These are phyloP conservation scores for Psittacula cyanocephala DNA, from an alignment of 2,113 vertebrate genomes.

Conservation along the genomic window DNA sequence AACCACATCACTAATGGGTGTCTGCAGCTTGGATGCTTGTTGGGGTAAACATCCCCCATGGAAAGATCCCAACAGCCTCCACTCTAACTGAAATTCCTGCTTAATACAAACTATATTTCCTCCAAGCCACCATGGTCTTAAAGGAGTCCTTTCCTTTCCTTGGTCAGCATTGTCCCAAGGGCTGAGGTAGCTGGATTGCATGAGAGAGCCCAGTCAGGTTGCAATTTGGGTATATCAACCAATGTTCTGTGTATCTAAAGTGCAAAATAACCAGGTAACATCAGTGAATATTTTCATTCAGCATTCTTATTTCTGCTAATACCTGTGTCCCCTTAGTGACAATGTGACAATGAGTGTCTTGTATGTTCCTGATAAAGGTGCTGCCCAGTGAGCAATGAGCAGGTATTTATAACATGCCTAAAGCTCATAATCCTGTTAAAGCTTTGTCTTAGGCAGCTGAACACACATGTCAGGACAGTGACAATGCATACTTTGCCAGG, in stretches of 20 bases:
- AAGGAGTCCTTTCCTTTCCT: neutral
- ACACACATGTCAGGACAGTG: neutral
- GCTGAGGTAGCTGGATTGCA: rapidly evolving
- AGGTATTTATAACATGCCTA: slow-evolving; percentile 16
- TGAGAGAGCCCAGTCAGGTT: neutral
- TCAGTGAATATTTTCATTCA: neutral
- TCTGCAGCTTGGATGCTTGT: rapidly evolving
- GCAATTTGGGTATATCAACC: neutral
- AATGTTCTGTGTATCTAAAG: rapidly evolving
- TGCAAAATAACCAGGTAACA: neutral
- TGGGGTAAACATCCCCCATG: rapidly evolving
- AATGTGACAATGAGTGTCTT: neutral
- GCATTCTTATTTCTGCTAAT: neutral
- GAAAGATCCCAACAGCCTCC: neutral
- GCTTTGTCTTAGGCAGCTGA: neutral
- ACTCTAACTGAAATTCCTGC: neutral
- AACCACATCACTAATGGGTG: neutral
- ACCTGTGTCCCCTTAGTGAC: neutral
- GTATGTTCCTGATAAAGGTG: neutral
- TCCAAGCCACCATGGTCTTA: rapidly evolving
- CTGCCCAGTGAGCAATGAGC: neutral
- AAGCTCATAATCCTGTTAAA: slow-evolving; percentile 5
- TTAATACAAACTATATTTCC: neutral
- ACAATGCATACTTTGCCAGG: neutral
- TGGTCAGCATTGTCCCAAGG: neutral